Base-by-base conservation (phyloP, 2,113 vertebrate genomes). In the Spermophilus dauricus region DNA sequence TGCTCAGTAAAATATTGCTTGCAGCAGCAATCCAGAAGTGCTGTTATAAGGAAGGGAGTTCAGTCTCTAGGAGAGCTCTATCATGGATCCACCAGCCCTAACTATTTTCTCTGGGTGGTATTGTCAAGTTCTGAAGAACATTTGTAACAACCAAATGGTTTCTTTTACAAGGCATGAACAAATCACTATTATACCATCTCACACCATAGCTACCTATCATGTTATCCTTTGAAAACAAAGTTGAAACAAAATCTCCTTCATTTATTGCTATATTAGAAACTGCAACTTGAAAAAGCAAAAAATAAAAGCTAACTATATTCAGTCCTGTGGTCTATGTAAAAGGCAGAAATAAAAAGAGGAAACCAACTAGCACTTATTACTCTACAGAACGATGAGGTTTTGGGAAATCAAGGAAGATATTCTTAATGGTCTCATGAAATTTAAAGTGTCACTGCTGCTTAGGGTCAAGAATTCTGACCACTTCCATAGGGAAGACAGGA, bases 361-460 rank as follows among this genome's bases (percentile, higher is more conserved):
- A 96, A 97, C 98, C 96, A 97, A 97, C 96, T 97, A 96, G 96
- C 97, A 98, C 76, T 96, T 97, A 98, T 98, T 98, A 98, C 98
- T 98, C 96, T 39, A 94, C 97, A 98, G 97, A 97, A 98, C 70
- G 97, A 97, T 51, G 80, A 97, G 91, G 91, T 97, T 98, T 96
- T 95, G 97, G 98, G 96, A 98, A 99, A 99, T 98, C 97, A 98
- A 98, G 96, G 48, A 94, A 98, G 98, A 98, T 98, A 98, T 96
- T 91, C 93, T 96, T 97, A 98, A 98, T 92, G 94, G 96, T 98
- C 97, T 98, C 95, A 91, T 91, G 97, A 98, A 98, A 98, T 98
- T 81, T 98, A 86, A 98, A 97, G 95, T 97, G 98, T 98, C 98
- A 97, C 96, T 98, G 97, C 96, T 95, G 95, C 96, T 98, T 98